phyloP scores from a whole-genome alignment of 2,888 invertebrate species.

The Hermaeophaga mercurialis region DNA sequence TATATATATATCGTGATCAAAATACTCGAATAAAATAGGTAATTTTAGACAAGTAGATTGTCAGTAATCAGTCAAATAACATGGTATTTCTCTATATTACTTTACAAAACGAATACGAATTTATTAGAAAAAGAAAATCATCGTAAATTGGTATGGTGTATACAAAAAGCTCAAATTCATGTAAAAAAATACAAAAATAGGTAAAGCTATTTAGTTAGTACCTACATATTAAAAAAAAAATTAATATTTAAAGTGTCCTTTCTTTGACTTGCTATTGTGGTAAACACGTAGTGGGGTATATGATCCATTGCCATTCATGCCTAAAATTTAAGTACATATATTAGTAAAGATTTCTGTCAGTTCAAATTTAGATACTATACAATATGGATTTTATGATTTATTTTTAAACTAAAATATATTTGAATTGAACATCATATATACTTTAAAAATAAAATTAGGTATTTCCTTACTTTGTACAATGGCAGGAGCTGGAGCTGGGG shows the following conservation, averaged over 20 bases:
- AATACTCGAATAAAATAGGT: too few relatives aligned
- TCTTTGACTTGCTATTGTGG: constrained; percentile 79
- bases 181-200: constrained; percentile 32
- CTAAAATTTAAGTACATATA: constrained; percentile 62
- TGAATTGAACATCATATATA: too few relatives aligned
- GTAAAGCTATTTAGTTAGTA: constrained; percentile 32
- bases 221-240: constrained; percentile 20
- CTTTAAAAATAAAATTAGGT: neutral
- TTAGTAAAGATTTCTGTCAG: neutral
- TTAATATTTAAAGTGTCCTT: constrained; percentile 83
- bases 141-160: too few relatives aligned
- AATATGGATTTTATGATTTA: neutral
- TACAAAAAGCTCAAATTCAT: too few relatives aligned
- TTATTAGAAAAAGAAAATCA: too few relatives aligned
- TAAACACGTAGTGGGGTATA: constrained; percentile 82
- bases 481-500: constrained; percentile 67
- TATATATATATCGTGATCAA: too few relatives aligned
- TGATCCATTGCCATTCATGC: constrained; percentile 69
- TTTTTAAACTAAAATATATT: too few relatives aligned
- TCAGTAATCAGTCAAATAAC: neutral
- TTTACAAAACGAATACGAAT: neutral
- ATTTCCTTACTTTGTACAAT: constrained; percentile 65
- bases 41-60: neutral
- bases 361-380: too few relatives aligned
- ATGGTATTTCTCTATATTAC: too few relatives aligned